Percentiles rank a stretch among this genome's conserved stretches.
Evolutionary conservation across 2,797 vertebrate species (phyloP).

Genomic region (Aldrovandia affinis): DNA sequence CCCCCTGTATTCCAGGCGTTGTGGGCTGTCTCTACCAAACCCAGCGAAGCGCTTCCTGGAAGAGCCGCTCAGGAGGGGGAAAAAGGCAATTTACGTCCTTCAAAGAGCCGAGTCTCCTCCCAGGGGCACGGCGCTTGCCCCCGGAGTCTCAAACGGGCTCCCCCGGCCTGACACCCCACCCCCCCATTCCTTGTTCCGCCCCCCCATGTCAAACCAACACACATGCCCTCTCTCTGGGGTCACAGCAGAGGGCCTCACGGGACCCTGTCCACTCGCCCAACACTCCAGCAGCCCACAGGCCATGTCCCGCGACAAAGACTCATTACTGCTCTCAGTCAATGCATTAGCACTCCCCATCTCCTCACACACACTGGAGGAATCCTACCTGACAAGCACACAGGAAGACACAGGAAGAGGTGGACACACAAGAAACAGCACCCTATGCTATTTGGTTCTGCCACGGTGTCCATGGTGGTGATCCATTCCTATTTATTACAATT

Average conservation of each 20-base stretch:
- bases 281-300: not conserved
- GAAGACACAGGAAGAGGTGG: not conserved
- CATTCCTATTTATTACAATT: not conserved
- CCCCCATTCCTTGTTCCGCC: conserved; percentile 50
- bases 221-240: conserved; percentile 1
- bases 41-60: conserved; percentile 70
- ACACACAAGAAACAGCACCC: not conserved
- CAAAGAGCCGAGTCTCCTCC: conserved; percentile 67
- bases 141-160: conserved; percentile 62
- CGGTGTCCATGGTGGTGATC: not conserved
- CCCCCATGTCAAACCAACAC: conserved; percentile 53
- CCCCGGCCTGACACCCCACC: conserved; percentile 30
- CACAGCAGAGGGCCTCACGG: not conserved
- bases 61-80: conserved; percentile 65
- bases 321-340: not conserved
- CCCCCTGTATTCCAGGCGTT: conserved; percentile 55
- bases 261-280: not conserved
- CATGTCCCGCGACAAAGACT: not conserved
- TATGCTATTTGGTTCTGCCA: not conserved
- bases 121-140: conserved; percentile 51
- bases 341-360: not conserved
- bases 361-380: not conserved
- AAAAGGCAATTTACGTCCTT: conserved; percentile 74
- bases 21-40: conserved; percentile 74
- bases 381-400: not conserved